phyloP scores from a whole-genome alignment of 2,888 invertebrate genomes.

The Druceiella hillmani region DNA sequence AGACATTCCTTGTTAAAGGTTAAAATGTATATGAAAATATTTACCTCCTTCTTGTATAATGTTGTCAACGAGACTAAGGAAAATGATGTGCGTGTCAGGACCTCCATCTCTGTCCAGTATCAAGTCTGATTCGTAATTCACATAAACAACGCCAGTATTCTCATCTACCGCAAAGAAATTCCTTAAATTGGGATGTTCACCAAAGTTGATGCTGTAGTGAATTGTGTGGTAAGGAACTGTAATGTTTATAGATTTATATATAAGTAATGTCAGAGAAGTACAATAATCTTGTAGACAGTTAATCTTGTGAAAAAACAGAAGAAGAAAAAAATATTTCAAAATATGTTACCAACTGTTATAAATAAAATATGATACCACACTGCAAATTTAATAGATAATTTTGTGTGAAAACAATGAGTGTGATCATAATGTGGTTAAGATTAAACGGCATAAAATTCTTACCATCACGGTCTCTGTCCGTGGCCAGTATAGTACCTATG shows the following conservation, averaged over 20 bases:
- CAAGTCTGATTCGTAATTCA: constrained; percentile 39
- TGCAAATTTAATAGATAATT: no score
- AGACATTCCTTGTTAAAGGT: no score
- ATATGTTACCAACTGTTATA: no score
- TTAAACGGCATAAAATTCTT: no score
- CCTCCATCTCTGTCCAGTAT: constrained; percentile 50
- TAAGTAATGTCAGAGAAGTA: no score
- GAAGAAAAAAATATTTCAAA: constrained; percentile 1
- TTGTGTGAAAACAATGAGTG: no score
- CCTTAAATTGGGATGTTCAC: constrained; percentile 35
- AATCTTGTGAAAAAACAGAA: constrained; percentile 1
- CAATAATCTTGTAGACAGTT: constrained; percentile 7
- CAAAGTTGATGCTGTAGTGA: constrained; percentile 48
- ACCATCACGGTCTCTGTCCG: constrained; percentile 57
- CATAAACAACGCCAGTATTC: constrained; percentile 40
- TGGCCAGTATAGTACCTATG: constrained; percentile 37
- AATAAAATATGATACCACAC: no score
- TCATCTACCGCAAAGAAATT: constrained; percentile 49
- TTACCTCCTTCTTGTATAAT: constrained; percentile 41
- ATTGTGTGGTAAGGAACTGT: constrained; percentile 48
- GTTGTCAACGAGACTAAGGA: constrained; percentile 50
- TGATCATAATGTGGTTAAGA: no score
- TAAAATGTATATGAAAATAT: no score
- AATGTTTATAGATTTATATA: no score
- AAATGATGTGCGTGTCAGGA: constrained; percentile 40